phyloP scores from a whole-genome alignment of 2,797 vertebrate genomes.

The Lagorchestes hirsutus region DNA sequence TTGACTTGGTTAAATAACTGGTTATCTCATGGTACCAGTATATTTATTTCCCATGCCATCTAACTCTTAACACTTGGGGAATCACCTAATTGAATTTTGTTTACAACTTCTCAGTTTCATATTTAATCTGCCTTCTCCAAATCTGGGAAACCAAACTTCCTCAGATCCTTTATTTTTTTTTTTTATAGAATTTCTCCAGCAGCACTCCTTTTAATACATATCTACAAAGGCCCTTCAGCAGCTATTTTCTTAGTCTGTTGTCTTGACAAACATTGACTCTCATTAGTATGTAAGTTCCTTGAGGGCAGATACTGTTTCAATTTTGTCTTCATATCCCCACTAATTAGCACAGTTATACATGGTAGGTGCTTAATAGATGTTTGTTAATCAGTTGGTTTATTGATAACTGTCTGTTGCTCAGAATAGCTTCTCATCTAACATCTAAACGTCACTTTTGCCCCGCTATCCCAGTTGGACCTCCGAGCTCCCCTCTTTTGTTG shows the following conservation, averaged over 20 bases:
- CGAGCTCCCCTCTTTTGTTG: too few relatives aligned
- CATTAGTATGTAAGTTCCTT: background rate
- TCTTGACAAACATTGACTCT: background rate
- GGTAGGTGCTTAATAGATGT: too few relatives aligned
- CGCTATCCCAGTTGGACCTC: too few relatives aligned
- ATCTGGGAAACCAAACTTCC: constrained; percentile 16
- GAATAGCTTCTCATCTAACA: too few relatives aligned
- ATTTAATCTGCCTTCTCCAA: background rate
- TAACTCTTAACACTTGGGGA: constrained; percentile 2
- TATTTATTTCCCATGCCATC: background rate
- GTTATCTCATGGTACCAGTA: constrained; percentile 9
- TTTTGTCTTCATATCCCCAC: background rate
- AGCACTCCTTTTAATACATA: background rate
- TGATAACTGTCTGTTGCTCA: too few relatives aligned
- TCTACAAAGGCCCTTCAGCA: background rate
- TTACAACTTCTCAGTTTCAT: background rate
- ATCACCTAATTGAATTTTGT: constrained; percentile 15
- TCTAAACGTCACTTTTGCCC: too few relatives aligned
- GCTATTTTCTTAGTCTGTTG: background rate
- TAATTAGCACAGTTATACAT: too few relatives aligned
- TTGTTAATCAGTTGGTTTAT: too few relatives aligned
- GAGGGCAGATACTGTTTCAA: background rate
- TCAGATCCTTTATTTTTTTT: constrained; percentile 9
- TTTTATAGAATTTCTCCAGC: constrained; percentile 15
- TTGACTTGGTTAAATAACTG: constrained; percentile 15